Evolutionary conservation across 1,140 invertebrate genomes (phyloP).

Genomic region (Sminthurinus signatus): DNA sequence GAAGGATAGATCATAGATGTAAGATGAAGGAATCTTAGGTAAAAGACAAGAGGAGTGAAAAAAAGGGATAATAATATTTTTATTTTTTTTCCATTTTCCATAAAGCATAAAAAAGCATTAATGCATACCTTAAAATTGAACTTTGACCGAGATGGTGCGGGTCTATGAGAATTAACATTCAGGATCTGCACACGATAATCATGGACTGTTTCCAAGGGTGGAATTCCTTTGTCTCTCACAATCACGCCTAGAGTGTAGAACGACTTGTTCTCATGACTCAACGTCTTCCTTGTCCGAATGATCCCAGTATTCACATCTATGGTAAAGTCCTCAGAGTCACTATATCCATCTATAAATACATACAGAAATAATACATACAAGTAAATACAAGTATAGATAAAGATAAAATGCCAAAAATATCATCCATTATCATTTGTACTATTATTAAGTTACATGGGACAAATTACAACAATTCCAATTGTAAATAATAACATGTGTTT

Average conservation of each 20-base stretch:
- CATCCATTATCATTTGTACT: too few species aligned
- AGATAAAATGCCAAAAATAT: too few species aligned
- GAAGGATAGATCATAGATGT: too few species aligned
- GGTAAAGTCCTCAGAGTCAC: slow-evolving; percentile 72
- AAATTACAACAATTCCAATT: too few species aligned
- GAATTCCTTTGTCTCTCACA: slow-evolving; percentile 76
- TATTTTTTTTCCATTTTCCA: too few species aligned
- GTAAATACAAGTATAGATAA: too few species aligned
- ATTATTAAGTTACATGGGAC: too few species aligned
- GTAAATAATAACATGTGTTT: too few species aligned
- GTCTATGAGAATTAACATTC: slow-evolving; percentile 83
- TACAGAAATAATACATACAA: too few species aligned
- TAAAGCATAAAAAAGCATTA: background rate
- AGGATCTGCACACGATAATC: slow-evolving; percentile 76
- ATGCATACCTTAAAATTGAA: slow-evolving; percentile 70
- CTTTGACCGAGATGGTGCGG: slow-evolving; percentile 83
- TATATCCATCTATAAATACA: slow-evolving; percentile 28
- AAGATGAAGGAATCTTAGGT: too few species aligned
- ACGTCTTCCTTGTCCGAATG: slow-evolving; percentile 73
- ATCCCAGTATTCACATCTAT: slow-evolving; percentile 79
- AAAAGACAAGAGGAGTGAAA: too few species aligned
- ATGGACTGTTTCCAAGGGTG: slow-evolving; percentile 69
- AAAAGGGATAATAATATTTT: too few species aligned
- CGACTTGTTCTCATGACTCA: slow-evolving; percentile 84
- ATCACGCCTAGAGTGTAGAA: slow-evolving; percentile 78